Evolutionary conservation across 2,797 vertebrate genomes (phyloP).

Genomic region (Notolepis coatsorum): DNA sequence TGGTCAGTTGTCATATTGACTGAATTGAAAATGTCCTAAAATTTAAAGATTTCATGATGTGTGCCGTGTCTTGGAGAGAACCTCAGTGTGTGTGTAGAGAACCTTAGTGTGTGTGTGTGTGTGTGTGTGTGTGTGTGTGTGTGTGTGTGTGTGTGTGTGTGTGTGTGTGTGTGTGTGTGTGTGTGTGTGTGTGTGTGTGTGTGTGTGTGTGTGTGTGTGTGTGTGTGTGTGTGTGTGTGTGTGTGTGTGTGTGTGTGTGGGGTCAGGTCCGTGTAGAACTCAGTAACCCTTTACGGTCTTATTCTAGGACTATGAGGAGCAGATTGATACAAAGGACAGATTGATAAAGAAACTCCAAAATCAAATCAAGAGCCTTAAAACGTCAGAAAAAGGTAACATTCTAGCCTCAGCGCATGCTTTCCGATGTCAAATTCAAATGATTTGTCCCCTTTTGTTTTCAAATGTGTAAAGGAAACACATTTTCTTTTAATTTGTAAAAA

Average conservation of each 20-base stretch:
- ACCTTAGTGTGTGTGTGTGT: too few relatives aligned
- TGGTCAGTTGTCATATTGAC: too few relatives aligned
- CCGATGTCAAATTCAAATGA: neutral
- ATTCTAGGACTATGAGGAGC: slow-evolving; percentile 92
- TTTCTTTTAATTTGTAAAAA: neutral
- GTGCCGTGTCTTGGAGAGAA: too few relatives aligned
- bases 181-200: neutral
- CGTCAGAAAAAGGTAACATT: slow-evolving; percentile 84
- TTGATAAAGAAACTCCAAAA: slow-evolving; percentile 91
- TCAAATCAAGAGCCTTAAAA: slow-evolving; percentile 91
- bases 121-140: slow-evolving; percentile 4
- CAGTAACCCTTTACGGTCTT: neutral
- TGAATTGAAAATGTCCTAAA: too few relatives aligned
- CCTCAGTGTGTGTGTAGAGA: neutral
- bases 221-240: neutral
- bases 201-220: neutral
- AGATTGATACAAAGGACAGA: slow-evolving; percentile 91
- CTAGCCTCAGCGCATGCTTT: rapidly evolving
- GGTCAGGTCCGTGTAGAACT: neutral
- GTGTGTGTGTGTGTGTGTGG: neutral
- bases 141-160: neutral
- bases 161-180: neutral
- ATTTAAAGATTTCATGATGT: too few relatives aligned
- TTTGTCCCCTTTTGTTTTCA: neutral
- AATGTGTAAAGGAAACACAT: neutral